Conservation (phyloP, 2,113 vertebrate genomes). For the Oncorhynchus kisutch region DNA sequence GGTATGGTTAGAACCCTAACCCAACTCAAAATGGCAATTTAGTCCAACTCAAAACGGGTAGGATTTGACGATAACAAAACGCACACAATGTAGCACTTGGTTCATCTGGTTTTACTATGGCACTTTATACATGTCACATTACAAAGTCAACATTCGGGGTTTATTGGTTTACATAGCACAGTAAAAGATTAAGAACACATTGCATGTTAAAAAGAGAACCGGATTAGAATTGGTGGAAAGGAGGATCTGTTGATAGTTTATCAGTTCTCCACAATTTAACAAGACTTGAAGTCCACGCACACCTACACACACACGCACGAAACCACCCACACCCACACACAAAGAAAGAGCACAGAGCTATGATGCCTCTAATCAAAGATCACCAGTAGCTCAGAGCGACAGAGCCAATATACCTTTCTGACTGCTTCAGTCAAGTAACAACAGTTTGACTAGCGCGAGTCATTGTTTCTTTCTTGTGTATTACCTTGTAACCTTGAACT, state of each 20-base stretch:
- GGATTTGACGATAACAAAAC: neutral
- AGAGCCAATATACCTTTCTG: neutral
- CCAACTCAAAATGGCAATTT: too few species aligned
- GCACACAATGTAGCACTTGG: conserved; percentile 4
- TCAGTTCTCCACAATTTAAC: neutral
- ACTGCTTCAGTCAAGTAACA: neutral
- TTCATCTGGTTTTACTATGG: conserved; percentile 67
- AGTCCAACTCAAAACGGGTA: neutral
- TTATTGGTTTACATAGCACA: conserved; percentile 42
- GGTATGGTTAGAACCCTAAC: too few species aligned
- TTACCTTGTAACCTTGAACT: neutral
- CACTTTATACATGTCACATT: conserved; percentile 70
- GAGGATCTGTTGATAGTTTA: neutral
- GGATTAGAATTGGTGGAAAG: neutral
- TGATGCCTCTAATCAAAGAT: neutral
- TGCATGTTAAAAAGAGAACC: conserved; percentile 10
- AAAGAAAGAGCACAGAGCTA: neutral
- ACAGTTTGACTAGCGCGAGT: neutral
- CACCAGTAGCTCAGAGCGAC: neutral
- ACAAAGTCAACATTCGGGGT: conserved; percentile 58
- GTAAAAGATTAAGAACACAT: conserved; percentile 29
- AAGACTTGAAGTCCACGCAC: neutral
- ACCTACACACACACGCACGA: neutral
- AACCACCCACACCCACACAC: neutral
- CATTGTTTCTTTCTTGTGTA: neutral